Conservation (phyloP, 2,113 vertebrate genomes). For the Gymnogyps californianus region DNA sequence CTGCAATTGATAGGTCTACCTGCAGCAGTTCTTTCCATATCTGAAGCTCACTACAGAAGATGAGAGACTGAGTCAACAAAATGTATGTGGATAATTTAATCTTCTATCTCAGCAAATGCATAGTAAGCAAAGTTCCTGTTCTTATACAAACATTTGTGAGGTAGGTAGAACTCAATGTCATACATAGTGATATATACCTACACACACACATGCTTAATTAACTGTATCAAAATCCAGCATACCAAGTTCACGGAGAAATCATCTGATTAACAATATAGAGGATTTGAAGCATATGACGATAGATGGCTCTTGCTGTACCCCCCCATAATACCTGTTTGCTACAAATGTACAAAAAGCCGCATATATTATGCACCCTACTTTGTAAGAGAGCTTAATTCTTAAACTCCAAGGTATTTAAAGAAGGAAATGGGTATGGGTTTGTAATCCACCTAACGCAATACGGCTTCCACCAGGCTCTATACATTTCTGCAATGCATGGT, state of each 20-base stretch:
- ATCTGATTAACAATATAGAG: neutral
- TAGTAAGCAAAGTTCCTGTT: neutral
- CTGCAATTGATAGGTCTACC: neutral
- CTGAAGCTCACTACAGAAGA: neutral
- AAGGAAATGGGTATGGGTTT: neutral
- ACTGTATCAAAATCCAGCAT: neutral
- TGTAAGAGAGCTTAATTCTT: neutral
- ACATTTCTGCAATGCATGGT: neutral
- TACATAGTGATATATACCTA: neutral
- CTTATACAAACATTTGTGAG: neutral
- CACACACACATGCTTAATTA: fast-evolving
- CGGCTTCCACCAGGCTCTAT: neutral
- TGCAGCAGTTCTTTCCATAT: neutral
- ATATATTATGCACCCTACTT: neutral
- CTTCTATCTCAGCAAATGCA: neutral
- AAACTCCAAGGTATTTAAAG: neutral
- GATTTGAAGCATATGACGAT: neutral
- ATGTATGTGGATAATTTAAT: neutral
- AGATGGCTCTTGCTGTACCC: neutral
- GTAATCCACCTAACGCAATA: neutral
- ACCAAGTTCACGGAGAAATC: neutral
- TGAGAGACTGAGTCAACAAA: neutral
- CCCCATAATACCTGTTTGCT: neutral
- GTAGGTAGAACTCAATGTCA: neutral
- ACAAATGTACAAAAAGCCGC: neutral